Base-by-base conservation (phyloP, 2,888 invertebrate species). In the Piscicola geometra region DNA sequence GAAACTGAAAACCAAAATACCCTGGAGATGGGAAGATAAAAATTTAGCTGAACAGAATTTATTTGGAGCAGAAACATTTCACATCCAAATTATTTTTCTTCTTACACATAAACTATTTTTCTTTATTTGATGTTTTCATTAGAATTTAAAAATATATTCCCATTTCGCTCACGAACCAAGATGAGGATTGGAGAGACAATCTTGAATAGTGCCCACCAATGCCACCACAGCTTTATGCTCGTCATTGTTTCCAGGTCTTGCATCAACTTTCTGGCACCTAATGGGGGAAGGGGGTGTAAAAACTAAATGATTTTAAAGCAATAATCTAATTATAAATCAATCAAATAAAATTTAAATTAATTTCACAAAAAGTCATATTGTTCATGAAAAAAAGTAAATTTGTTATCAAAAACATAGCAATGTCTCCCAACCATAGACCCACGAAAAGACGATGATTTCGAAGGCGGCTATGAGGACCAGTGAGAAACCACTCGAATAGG, bases 201-300 rank as follows among this genome's bases (percentile, higher is more conserved):
- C 82, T 89, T 89, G 92, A 92, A 93, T 77, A 90, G 88, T 21
- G 90, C 82, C 9, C 89, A 87, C 92, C 92, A 93, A 83, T 90
- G 88, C 35, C 85, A 9, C 33, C 69, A 56, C 1, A 79, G 75
- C 36, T 70, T 71, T 47, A 78, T 75, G 1, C 80, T 79, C 2
- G 80, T 71, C 80, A 80, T 80, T 50, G 71, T 67, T 69, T 77
- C 75, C 1, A 79, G 71, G 69, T 80, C 71, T 21, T 72, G 75
- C 18, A 76, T 70, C 67, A 80, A 67, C 9, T 69, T 71, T 21
- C 66, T 60, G n/a, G 78, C 77, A 1, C 80, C 79, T 78, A 30
- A n/a, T n/a, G n/a, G n/a, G n/a, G n/a, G n/a, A n/a, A n/a, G n/a
- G n/a, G n/a, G n/a, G n/a, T n/a, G n/a, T n/a, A n/a, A n/a, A n/a